A percentile compares a stretch with the other conserved stretches of the same genome.
Conservation (phyloP, 2,113 vertebrate genomes). For the Fregetta grallaria region DNA sequence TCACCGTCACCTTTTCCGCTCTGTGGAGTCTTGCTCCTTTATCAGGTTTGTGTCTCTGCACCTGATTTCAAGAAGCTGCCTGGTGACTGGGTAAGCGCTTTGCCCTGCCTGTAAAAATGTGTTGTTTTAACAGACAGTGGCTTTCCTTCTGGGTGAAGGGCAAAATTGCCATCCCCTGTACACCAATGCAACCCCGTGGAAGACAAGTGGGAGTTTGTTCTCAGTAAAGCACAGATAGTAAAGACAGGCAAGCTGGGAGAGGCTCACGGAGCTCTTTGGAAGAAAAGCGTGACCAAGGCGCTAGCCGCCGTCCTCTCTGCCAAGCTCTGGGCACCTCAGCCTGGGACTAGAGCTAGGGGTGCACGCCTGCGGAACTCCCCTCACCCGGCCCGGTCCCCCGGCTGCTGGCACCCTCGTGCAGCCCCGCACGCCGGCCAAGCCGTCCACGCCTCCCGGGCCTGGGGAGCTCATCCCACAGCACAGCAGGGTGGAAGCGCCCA, state of each 20-base stretch:
- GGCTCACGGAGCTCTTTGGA: neutral
- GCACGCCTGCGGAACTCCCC: neutral
- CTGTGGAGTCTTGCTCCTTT: neutral
- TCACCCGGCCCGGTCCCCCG: too few species aligned
- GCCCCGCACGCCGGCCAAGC: too few species aligned
- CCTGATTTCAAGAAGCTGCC: neutral
- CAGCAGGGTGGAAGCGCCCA: neutral
- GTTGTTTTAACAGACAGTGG: neutral
- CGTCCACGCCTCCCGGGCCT: neutral
- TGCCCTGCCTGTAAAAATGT: neutral
- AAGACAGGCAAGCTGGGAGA: neutral
- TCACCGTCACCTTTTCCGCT: neutral
- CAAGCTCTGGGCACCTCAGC: neutral
- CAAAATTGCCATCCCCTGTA: neutral
- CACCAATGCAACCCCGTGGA: neutral
- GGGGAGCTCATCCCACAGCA: neutral
- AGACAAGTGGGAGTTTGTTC: neutral
- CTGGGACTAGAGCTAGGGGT: neutral
- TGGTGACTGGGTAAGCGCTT: neutral
- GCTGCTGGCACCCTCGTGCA: too few species aligned
- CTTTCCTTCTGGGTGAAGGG: neutral
- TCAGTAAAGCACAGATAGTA: neutral
- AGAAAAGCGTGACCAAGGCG: neutral
- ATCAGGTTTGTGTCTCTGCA: neutral
- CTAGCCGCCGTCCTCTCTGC: neutral